phyloP scores from a whole-genome alignment of 2,797 vertebrate species.

The Enteromius anoplus region DNA sequence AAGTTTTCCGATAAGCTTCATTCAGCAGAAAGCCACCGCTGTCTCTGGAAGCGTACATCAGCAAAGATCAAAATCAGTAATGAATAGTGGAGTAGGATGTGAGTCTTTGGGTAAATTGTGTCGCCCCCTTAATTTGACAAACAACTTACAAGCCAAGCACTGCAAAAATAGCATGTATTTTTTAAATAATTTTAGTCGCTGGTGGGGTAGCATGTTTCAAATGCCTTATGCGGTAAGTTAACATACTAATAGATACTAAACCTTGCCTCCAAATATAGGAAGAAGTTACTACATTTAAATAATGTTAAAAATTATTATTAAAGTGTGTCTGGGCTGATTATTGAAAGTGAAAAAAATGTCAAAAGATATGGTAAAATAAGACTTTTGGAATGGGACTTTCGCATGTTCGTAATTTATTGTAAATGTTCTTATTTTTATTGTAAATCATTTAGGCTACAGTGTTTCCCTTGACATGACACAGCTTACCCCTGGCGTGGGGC shows the following conservation, averaged over 20 bases:
- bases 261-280: conserved; percentile 5
- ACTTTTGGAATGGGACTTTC: neutral
- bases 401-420: neutral
- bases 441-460: neutral
- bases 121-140: neutral
- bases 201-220: neutral
- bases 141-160: neutral
- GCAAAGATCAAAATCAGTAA: conserved; percentile 17
- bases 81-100: neutral
- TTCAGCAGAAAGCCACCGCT: conserved; percentile 13
- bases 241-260: neutral
- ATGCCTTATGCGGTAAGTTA: neutral
- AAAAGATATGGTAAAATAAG: neutral
- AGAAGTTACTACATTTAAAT: neutral
- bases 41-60: conserved; percentile 20
- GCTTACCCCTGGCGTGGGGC: neutral
- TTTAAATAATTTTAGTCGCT: neutral
- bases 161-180: neutral
- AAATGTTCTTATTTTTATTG: neutral
- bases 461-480: neutral
- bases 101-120: neutral
- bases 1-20: conserved; percentile 21
- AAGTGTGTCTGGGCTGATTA: neutral
- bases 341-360: neutral
- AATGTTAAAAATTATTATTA: neutral